Evolutionary conservation across 2,797 vertebrate genomes (phyloP), one percentile per base, ranked within the genome.

Genomic region (Tauraco hartlaubi): DNA sequence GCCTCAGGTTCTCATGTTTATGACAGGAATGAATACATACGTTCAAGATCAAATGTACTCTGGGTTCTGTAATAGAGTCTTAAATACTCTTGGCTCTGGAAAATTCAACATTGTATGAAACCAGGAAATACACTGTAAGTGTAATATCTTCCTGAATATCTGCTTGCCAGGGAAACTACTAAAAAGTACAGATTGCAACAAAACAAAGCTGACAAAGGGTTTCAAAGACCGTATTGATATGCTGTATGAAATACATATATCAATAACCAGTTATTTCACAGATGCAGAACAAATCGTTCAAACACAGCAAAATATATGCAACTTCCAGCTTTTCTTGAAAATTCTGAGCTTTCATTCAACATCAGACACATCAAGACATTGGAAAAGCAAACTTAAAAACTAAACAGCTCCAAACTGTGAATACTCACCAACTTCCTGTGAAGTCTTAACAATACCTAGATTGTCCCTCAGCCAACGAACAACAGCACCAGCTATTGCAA

Each of bases 381-480:
- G 39, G n/a, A 68, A 67, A 52, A 14, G n/a, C 67, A 73, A 67
- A 54, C 10, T 62, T 58, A 15, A 78, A 86, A 75, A 9, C 23
- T 18, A 25, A 82, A 48, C n/a, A 61, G 31, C 51, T 89, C 19
- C 35, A 55, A 88, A 35, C 11, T 74, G 49, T 75, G 67, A 68
- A 77, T 58, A 97, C 98, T 83, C 93, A 99, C 99, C 99, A 39
- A 99, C 97, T 97, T 99, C 99, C 19, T 98, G 97, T 26, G 99
- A 98, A 29, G 98, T 96, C 35, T 97, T 94, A 43, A 99, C 98
- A 83, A 99, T 99, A 68, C 99, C 99, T 7, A 99, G 99, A 88
- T 99, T 99, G 97, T 99, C 99, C 96, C 99, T 98, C 78, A 99
- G 98, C 99, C 99, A 99, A 54, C 99, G 99, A 51, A 99, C 99